phyloP scores from a whole-genome alignment of 2,888 invertebrate species.

The Furcula furcula region DNA sequence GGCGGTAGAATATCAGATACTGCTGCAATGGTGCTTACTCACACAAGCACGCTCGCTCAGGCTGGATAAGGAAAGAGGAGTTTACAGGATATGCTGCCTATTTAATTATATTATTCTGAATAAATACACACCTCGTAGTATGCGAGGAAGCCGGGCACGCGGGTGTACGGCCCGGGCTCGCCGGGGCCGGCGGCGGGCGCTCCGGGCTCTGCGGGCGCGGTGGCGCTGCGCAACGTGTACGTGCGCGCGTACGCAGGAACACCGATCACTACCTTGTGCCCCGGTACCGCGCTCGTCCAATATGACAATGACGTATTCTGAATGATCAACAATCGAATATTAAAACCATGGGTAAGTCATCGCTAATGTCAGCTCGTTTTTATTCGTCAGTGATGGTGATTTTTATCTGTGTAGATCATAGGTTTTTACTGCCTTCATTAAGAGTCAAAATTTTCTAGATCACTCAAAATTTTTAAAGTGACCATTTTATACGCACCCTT shows the following conservation, averaged over 20 bases:
- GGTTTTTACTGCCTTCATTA: too few relatives aligned
- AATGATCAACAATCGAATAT: background rate
- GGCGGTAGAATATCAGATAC: too few relatives aligned
- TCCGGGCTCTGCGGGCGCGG: slow-evolving; percentile 75
- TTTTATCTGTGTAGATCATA: too few relatives aligned
- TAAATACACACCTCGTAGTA: slow-evolving; percentile 87
- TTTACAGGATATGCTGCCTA: too few relatives aligned
- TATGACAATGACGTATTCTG: slow-evolving; percentile 87
- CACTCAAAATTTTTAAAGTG: too few relatives aligned
- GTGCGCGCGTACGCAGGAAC: slow-evolving; percentile 90
- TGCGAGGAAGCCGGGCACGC: slow-evolving; percentile 87
- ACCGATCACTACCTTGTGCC: slow-evolving; percentile 86
- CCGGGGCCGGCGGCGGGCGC: slow-evolving; percentile 85
- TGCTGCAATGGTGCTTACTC: too few relatives aligned
- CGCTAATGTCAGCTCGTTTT: background rate
- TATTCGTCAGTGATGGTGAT: background rate
- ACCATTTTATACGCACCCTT: too few relatives aligned
- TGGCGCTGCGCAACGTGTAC: slow-evolving; percentile 83
- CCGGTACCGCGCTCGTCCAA: slow-evolving; percentile 86
- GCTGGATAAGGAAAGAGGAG: too few relatives aligned
- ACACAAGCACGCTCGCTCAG: too few relatives aligned
- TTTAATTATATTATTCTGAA: too few relatives aligned
- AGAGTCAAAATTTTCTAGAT: too few relatives aligned
- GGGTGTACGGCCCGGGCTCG: slow-evolving; percentile 85
- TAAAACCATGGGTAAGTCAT: too few relatives aligned